Evolutionary conservation across 2,113 vertebrate species (phyloP), one percentile per base, ranked within the genome.

Genomic region (Mesembrinibis cayennensis): DNA sequence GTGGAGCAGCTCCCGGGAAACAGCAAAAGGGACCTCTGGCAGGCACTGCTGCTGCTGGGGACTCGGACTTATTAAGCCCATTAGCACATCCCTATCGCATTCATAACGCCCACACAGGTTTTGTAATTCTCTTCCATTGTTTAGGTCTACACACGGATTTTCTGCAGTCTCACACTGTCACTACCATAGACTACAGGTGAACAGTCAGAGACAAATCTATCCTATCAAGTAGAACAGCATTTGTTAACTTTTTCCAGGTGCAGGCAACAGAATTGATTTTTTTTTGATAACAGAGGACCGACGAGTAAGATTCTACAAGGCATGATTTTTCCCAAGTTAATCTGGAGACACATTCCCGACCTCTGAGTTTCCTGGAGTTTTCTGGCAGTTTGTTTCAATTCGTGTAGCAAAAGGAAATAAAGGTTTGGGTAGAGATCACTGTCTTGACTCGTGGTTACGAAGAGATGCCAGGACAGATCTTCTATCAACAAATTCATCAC

Each of bases 1-100:
- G 69, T 0, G 0, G 19, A 70, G 23, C 10, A 63, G 32, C 38
- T 19, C 65, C 70, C 0, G 0, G 50, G 3, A 38, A 58, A 66
- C 1, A 4, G 59, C 29, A 79, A 44, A 45, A 82, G 25, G 7
- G 29, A 42, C 9, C 52, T 71, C n/a, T 50, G 50, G 21, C 17
- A 82, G 70, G 50, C 22, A 26, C n/a, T 47, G 52, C 38, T 45
- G 32, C 13, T 7, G 34, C n/a, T 2, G 4, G 27, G 26, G 13
- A 13, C 11, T 49, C 5, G 4, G 52, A 55, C 6, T 82, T 67
- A 38, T 1, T 30, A 55, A 76, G 19, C 5, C 11, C 13, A 21
- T 78, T 58, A 74, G 27, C 47, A 36, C 40, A 44, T 55, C 17
- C 1, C 56, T 56, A 21, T 36, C 13, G 6, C 36, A 11, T 56